Evolutionary conservation across 2,797 vertebrate species (phyloP).

Genomic region (Acanthurus leucopareius): DNA sequence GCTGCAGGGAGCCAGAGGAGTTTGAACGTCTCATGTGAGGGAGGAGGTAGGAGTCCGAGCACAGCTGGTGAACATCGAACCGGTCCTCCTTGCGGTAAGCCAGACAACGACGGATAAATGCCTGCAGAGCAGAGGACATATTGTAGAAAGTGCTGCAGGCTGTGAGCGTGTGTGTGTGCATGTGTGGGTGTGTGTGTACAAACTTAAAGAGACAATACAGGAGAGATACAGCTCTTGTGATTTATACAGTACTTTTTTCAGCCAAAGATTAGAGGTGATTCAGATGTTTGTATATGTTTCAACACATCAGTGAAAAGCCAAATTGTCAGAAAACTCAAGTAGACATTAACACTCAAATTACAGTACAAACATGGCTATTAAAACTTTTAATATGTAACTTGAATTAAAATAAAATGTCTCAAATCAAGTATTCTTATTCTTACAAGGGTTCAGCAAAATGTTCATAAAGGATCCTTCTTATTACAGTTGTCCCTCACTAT

Average conservation of each 20-base stretch:
- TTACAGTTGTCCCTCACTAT: too few relatives aligned
- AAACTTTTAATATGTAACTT: too few relatives aligned
- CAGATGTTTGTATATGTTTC: background rate
- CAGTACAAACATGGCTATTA: too few relatives aligned
- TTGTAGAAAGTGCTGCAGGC: background rate
- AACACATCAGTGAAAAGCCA: too few relatives aligned
- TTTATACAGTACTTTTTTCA: background rate
- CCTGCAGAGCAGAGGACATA: slow-evolving; percentile 80
- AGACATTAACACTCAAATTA: too few relatives aligned
- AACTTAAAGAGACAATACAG: background rate
- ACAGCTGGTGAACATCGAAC: slow-evolving; percentile 97
- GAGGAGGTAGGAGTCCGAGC: slow-evolving; percentile 98
- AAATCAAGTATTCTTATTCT: too few relatives aligned
- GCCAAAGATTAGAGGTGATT: background rate
- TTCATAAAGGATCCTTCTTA: too few relatives aligned
- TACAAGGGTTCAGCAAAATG: too few relatives aligned
- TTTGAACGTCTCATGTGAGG: slow-evolving; percentile 99
- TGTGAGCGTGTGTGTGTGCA: background rate
- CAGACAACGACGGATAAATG: slow-evolving; percentile 97
- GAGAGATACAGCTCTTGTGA: too few relatives aligned
- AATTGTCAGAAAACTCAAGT: too few relatives aligned
- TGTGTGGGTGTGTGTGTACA: background rate
- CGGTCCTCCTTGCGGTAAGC: slow-evolving; percentile 98
- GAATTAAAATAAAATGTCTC: too few relatives aligned
- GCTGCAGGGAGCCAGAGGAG: slow-evolving; percentile 97